phyloP scores from a whole-genome alignment of 2,888 invertebrate genomes.

The Miltochrista miniata region DNA sequence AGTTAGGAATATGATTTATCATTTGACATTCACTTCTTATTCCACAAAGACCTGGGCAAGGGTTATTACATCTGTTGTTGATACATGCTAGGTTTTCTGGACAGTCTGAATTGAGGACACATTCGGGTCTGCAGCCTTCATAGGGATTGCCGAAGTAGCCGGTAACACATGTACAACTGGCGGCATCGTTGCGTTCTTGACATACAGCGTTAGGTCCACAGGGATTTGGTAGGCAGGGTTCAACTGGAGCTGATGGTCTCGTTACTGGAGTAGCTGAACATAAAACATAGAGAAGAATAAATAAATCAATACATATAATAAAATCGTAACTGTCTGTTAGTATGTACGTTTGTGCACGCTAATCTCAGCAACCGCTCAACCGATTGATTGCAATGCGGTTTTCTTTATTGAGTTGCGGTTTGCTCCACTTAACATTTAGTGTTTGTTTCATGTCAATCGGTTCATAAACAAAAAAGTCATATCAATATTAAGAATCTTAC shows the following conservation, averaged over 20 bases:
- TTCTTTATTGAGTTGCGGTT: no score
- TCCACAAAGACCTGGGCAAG: slow-evolving; percentile 91
- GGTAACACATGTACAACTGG: slow-evolving; percentile 87
- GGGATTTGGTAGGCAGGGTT: slow-evolving; percentile 85
- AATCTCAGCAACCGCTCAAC: no score
- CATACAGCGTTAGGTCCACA: slow-evolving; percentile 88
- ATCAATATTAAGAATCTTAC: no score
- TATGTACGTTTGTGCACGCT: no score
- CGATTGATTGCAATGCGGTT: no score
- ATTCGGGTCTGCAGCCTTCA: slow-evolving; percentile 88
- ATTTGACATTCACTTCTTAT: slow-evolving; percentile 89
- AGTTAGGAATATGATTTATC: slow-evolving; percentile 89
- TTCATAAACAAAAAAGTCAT: no score
- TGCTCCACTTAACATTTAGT: no score
- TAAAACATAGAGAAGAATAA: neutral
- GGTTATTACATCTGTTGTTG: slow-evolving; percentile 87
- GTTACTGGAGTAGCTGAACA: slow-evolving; percentile 37
- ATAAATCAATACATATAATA: no score
- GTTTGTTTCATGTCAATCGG: no score
- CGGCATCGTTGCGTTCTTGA: slow-evolving; percentile 85
- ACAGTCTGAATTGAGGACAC: slow-evolving; percentile 87
- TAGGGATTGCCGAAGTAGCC: slow-evolving; percentile 89
- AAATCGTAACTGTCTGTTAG: no score
- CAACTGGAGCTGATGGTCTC: slow-evolving; percentile 47
- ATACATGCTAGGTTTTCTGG: slow-evolving; percentile 86